Conservation (phyloP, 2,113 vertebrate genomes). For the Atherinomorus stipes region DNA sequence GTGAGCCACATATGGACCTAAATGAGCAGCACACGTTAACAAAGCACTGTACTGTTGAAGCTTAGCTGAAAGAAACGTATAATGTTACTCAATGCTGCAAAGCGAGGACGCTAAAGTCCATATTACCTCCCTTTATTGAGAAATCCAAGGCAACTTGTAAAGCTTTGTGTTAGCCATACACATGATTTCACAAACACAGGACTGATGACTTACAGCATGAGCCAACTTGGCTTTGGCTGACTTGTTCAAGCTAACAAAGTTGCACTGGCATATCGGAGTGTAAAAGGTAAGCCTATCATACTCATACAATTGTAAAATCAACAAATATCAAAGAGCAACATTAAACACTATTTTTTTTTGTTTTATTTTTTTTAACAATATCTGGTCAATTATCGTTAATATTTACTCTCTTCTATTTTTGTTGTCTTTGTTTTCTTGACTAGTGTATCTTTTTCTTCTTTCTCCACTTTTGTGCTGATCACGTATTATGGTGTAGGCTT, state of each 20-base stretch:
- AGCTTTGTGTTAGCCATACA: background rate
- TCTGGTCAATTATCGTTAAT: too few relatives aligned
- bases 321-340: too few relatives aligned
- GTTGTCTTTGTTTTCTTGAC: background rate
- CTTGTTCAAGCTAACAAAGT: constrained; percentile 12
- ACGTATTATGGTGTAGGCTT: background rate
- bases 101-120: constrained; percentile 2
- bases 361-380: too few relatives aligned
- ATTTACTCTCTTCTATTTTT: accelerated
- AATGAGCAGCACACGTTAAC: constrained; percentile 27
- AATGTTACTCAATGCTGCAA: constrained; percentile 27
- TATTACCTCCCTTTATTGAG: constrained; percentile 11
- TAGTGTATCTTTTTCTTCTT: background rate
- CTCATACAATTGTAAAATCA: too few relatives aligned
- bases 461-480: background rate
- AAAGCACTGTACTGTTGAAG: constrained; percentile 50
- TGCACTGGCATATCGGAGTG: background rate
- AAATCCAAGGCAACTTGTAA: constrained; percentile 36
- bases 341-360: too few relatives aligned
- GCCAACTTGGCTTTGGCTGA: background rate
- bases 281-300: background rate
- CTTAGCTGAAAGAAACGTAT: constrained; percentile 19
- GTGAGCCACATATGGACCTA: constrained; percentile 37
- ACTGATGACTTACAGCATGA: background rate
- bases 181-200: background rate